Conservation (phyloP, 2,113 vertebrate genomes). For the Helogale parvula region DNA sequence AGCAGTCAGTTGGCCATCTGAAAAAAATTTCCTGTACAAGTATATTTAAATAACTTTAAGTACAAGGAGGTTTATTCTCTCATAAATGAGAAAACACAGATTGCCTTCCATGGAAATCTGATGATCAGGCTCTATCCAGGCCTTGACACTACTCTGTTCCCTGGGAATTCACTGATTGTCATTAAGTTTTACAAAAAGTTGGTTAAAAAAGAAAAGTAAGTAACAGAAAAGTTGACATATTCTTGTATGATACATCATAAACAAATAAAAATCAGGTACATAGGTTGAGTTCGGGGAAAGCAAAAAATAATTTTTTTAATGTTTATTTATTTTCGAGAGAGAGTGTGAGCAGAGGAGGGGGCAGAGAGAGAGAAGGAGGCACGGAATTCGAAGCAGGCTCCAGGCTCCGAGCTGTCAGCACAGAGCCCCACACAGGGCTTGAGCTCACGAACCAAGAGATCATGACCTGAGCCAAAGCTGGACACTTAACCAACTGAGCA, state of each 20-base stretch:
- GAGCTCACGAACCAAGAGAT: no score
- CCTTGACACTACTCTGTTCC: background rate
- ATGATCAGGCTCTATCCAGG: background rate
- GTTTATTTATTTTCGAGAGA: no score
- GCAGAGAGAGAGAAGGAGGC: no score
- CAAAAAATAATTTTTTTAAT: background rate
- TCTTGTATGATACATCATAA: background rate
- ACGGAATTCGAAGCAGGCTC: no score
- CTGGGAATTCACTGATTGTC: background rate
- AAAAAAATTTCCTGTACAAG: background rate
- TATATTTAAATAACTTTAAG: background rate
- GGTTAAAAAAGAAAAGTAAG: background rate
- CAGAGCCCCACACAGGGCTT: no score
- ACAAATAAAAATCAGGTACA: background rate
- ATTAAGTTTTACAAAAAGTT: constrained; percentile 14
- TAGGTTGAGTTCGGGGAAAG: background rate
- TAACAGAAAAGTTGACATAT: background rate
- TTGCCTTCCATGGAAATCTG: background rate
- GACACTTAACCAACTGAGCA: no score
- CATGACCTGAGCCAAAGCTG: no score
- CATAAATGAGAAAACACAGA: background rate
- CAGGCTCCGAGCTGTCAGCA: no score
- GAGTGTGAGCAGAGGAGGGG: no score
- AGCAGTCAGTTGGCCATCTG: background rate
- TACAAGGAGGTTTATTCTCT: constrained; percentile 1